Conservation (phyloP, 1,140 invertebrate genomes). For the Pararge aegeria region DNA sequence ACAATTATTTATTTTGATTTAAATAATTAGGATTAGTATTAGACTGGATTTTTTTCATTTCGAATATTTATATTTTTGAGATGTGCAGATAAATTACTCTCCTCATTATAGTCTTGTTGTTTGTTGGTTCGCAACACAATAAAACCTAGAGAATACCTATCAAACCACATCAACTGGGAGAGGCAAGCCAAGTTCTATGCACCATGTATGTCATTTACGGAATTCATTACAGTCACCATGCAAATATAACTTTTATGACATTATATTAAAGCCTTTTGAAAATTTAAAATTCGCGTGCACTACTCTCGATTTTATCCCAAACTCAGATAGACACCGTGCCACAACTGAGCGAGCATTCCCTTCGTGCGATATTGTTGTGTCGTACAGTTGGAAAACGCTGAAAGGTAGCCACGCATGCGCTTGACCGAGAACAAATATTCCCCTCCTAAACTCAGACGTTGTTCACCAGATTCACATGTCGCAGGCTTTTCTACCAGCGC, state of each 20-base stretch:
- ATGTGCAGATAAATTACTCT: neutral
- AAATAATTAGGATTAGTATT: no score
- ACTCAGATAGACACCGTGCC: conserved; percentile 17
- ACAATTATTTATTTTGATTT: no score
- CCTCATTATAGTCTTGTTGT: neutral
- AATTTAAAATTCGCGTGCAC: conserved; percentile 10
- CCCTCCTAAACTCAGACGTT: conserved; percentile 24
- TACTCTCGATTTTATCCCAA: neutral
- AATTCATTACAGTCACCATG: conserved; percentile 3
- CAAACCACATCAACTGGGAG: neutral
- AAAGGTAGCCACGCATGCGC: conserved; percentile 29
- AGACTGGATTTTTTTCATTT: no score
- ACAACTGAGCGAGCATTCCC: conserved; percentile 1
- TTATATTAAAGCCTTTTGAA: conserved; percentile 14
- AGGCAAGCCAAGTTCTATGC: neutral
- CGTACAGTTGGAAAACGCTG: conserved; percentile 18
- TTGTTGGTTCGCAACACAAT: neutral
- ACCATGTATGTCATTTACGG: neutral
- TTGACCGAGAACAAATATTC: conserved; percentile 22
- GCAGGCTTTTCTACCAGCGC: conserved; percentile 8
- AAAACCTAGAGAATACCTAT: neutral
- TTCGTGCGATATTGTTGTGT: conserved; percentile 13
- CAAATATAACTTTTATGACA: conserved; percentile 19
- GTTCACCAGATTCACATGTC: conserved; percentile 9
- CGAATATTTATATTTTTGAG: no score